These are phyloP conservation scores for Anoplophora glabripennis DNA, from an alignment of 1,140 invertebrate species.

Conservation along the genomic window DNA sequence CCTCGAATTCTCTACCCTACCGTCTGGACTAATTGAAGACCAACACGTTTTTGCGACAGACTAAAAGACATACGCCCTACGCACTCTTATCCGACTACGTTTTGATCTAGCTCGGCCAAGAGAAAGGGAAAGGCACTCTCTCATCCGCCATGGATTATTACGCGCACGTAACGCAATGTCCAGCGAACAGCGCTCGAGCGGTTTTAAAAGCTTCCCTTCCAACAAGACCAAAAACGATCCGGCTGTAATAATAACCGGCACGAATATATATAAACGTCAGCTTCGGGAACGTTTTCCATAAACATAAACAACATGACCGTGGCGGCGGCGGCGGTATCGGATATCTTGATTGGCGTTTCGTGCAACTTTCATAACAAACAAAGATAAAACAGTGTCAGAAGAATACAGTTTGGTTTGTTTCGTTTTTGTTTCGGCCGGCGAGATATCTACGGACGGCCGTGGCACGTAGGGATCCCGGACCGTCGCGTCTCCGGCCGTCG, in stretches of 20 bases:
- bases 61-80: too few relatives aligned
- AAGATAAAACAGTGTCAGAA: slow-evolving; percentile 11
- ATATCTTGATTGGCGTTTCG: slow-evolving; percentile 17
- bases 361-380: slow-evolving; percentile 18
- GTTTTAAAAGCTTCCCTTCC: neutral
- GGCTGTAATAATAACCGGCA: neutral
- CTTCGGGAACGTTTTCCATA: slow-evolving; percentile 2
- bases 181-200: neutral
- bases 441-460: too few relatives aligned
- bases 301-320: neutral
- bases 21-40: too few relatives aligned
- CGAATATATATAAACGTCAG: neutral
- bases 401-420: slow-evolving; percentile 9
- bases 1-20: too few relatives aligned
- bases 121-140: too few relatives aligned
- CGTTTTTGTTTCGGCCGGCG: neutral
- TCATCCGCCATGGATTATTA: too few relatives aligned
- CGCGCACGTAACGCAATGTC: neutral
- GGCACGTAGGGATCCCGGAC: too few relatives aligned
- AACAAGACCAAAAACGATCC: neutral
- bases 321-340: slow-evolving; percentile 4
- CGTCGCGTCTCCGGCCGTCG: too few relatives aligned
- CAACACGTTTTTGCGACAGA: too few relatives aligned
- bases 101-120: too few relatives aligned
- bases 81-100: too few relatives aligned